Conservation (phyloP, 2,797 vertebrate genomes). For the Phataginus tetradactyla region DNA sequence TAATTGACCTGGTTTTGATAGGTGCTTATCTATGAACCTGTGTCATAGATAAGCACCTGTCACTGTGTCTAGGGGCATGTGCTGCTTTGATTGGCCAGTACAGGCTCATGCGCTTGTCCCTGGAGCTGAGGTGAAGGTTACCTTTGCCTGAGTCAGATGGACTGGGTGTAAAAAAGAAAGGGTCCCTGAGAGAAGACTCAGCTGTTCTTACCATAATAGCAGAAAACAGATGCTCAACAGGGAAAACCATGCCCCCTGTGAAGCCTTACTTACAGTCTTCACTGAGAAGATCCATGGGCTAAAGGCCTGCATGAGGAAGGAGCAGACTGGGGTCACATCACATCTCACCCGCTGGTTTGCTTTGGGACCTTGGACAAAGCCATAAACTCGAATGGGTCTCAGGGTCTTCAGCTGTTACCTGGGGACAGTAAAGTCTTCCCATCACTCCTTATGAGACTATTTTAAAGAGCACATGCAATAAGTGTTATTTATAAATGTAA, state of each 20-base stretch:
- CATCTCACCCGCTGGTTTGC: background rate
- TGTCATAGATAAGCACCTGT: no score
- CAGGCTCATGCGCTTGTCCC: background rate
- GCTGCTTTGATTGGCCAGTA: background rate
- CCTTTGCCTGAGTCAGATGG: background rate
- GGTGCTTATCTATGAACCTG: background rate
- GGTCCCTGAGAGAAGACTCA: background rate
- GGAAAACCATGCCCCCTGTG: background rate
- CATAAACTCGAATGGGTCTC: background rate
- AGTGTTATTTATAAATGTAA: background rate
- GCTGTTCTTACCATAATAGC: background rate
- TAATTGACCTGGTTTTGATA: background rate
- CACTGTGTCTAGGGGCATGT: background rate
- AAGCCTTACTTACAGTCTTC: background rate
- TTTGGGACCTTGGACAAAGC: background rate
- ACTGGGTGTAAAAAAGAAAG: background rate
- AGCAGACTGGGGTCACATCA: background rate
- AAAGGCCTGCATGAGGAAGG: background rate
- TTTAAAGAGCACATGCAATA: background rate
- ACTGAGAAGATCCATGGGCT: background rate
- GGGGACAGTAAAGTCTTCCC: background rate
- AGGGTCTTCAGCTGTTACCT: background rate
- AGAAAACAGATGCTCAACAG: background rate
- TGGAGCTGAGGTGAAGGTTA: background rate
- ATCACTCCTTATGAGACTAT: background rate